These are phyloP conservation scores for Cephus pygmeus DNA, from an alignment of 2,888 invertebrate genomes.

Conservation along the genomic window DNA sequence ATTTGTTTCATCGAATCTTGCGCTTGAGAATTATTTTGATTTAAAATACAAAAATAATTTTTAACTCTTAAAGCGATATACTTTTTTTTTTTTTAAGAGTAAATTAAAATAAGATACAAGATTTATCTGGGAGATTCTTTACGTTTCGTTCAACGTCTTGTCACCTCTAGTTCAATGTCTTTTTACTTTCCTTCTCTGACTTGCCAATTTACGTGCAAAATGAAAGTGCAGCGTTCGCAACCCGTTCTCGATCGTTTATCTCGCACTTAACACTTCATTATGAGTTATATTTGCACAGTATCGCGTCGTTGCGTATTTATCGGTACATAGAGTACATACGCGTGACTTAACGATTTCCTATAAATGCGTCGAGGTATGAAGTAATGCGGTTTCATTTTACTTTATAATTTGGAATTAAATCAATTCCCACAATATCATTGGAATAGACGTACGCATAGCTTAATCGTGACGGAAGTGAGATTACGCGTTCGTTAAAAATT, in stretches of 20 bases:
- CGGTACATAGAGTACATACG: neutral
- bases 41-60: neutral
- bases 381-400: neutral
- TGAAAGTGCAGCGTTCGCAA: slow-evolving; percentile 22
- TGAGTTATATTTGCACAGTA: neutral
- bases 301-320: neutral
- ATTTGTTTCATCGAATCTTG: neutral
- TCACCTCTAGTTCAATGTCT: neutral
- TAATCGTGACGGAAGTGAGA: neutral
- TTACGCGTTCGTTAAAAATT: too few relatives aligned
- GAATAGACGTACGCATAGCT: neutral
- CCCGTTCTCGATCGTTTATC: slow-evolving; percentile 11
- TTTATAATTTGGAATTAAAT: neutral
- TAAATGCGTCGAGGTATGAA: neutral
- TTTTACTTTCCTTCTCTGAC: neutral
- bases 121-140: neutral
- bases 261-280: neutral
- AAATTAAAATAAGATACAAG: neutral
- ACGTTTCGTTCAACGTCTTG: neutral
- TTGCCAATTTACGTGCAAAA: neutral
- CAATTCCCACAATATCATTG: neutral
- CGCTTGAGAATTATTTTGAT: neutral
- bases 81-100: neutral
- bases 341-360: neutral
- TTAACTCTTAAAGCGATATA: neutral